Evolutionary conservation across 2,888 invertebrate genomes (phyloP).

Genomic region (Tetranychus piercei): DNA sequence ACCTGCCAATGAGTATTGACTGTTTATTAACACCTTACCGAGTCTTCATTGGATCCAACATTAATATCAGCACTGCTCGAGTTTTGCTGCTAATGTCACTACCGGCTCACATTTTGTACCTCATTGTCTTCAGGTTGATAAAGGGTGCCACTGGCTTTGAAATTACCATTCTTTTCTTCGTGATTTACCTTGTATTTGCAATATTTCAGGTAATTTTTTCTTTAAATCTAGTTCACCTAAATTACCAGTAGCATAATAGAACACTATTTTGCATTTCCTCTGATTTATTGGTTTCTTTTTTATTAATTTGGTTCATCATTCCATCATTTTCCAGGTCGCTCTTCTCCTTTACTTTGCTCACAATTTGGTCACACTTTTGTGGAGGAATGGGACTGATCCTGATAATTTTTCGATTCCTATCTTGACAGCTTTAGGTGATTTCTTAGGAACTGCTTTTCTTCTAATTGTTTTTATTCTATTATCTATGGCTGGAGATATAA

Average conservation of each 20-base stretch:
- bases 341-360: conserved; percentile 64
- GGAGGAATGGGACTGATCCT: conserved; percentile 67
- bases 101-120: conserved; percentile 65
- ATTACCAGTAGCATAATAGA: no score
- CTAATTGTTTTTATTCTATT: conserved; percentile 42
- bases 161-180: conserved; percentile 43
- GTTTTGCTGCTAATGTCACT: conserved; percentile 63
- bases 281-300: not conserved
- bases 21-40: not conserved
- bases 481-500: conserved; percentile 7
- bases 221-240: not conserved
- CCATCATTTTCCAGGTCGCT: conserved; percentile 40
- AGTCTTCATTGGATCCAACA: not conserved
- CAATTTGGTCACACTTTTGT: conserved; percentile 68
- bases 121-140: not conserved
- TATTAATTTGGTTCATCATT: not conserved
- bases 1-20: not conserved
- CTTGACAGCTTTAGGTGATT: conserved; percentile 76
- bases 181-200: conserved; percentile 48
- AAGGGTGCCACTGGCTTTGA: conserved; percentile 60
- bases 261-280: not conserved
- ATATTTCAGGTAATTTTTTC: conserved; percentile 21
- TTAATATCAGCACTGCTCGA: conserved; percentile 45
- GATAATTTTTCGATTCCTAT: conserved; percentile 86
- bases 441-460: conserved; percentile 63